These are phyloP conservation scores for Petrosia ficiformis DNA, from an alignment of 37 sponge, comb jelly and placozoan species.

Conservation along the genomic window DNA sequence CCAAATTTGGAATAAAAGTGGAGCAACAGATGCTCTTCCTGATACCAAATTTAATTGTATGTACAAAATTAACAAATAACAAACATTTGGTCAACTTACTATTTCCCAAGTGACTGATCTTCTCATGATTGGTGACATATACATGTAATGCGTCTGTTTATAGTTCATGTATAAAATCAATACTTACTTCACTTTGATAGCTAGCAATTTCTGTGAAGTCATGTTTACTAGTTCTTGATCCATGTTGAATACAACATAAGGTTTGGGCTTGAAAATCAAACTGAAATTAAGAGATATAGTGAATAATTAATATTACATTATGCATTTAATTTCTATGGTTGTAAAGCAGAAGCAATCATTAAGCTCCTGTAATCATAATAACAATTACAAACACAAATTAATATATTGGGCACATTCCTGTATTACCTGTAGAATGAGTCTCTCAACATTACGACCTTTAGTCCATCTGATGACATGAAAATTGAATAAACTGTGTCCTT, in stretches of 20 bases:
- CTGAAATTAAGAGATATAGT: constrained; percentile 40
- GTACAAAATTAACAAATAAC: too few relatives aligned
- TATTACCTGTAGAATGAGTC: constrained; percentile 75
- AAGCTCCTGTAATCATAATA: too few relatives aligned
- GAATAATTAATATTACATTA: neutral
- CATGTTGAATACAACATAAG: constrained; percentile 58
- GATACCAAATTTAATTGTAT: too few relatives aligned
- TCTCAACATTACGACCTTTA: constrained; percentile 57
- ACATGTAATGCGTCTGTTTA: too few relatives aligned
- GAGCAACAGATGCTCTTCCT: too few relatives aligned
- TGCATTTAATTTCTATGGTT: neutral
- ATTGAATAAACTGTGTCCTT: constrained; percentile 44
- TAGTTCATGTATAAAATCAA: too few relatives aligned
- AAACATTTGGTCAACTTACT: too few relatives aligned
- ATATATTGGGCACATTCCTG: neutral
- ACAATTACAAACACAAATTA: neutral
- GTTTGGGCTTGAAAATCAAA: constrained; percentile 59
- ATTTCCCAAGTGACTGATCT: too few relatives aligned
- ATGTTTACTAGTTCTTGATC: constrained; percentile 51
- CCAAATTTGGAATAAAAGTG: neutral
- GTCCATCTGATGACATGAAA: constrained; percentile 76
- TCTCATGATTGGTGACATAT: too few relatives aligned
- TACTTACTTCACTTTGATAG: constrained; percentile 68
- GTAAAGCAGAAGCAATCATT: too few relatives aligned
- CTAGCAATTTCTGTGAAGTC: constrained; percentile 44